Percentiles rank a stretch among this genome's conserved stretches.
phyloP scores from a whole-genome alignment of 2,888 invertebrate genomes.

The Nomada goodeniana region DNA sequence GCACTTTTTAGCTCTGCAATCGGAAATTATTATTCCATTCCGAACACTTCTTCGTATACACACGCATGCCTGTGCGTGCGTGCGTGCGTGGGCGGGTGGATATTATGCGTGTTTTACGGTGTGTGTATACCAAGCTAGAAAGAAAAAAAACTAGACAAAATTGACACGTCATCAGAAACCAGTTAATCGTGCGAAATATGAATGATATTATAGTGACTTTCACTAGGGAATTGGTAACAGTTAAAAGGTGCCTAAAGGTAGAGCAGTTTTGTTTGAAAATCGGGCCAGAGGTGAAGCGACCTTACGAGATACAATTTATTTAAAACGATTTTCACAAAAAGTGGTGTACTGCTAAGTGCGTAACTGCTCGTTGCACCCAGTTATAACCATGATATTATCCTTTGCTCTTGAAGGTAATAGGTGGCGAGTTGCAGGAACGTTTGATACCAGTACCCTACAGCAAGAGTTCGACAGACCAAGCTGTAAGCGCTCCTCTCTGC shows the following conservation, averaged over 20 bases:
- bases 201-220: neutral
- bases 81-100: too few relatives aligned
- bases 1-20: constrained; percentile 39
- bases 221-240: neutral
- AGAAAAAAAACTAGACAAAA: too few relatives aligned
- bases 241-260: constrained; percentile 47
- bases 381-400: constrained; percentile 86
- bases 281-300: neutral
- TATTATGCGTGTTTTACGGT: too few relatives aligned
- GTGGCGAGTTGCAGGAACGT: constrained; percentile 99
- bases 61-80: too few relatives aligned
- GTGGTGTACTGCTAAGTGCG: constrained; percentile 71
- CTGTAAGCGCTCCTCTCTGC: constrained; percentile 94
- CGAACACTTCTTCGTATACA: neutral
- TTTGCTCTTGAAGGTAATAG: constrained; percentile 99
- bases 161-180: too few relatives aligned
- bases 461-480: constrained; percentile 99
- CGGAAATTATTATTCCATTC: neutral
- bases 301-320: neutral
- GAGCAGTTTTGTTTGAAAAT: constrained; percentile 9
- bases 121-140: too few relatives aligned
- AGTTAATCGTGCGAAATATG: too few relatives aligned
- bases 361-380: constrained; percentile 80
- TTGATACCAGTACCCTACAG: constrained; percentile 99
- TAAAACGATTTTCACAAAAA: constrained; percentile 46